phyloP scores from a whole-genome alignment of 2,888 invertebrate species.

The Eumacrocentrus americanus region DNA sequence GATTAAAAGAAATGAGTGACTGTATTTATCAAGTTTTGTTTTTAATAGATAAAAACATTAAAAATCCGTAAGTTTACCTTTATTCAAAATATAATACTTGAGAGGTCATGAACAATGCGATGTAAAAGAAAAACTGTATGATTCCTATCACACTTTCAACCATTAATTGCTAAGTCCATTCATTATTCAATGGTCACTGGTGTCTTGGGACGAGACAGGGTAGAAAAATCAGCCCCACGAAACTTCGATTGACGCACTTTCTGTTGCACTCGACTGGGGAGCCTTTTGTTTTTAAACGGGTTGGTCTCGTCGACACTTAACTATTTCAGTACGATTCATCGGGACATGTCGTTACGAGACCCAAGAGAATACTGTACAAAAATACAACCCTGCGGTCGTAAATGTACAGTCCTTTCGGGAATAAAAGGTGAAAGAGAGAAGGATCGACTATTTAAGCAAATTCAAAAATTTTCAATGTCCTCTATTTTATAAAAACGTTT shows the following conservation, averaged over 20 bases:
- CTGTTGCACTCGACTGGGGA: background rate
- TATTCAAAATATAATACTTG: no score
- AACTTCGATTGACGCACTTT: background rate
- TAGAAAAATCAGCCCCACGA: background rate
- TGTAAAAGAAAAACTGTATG: no score
- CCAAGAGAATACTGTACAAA: conserved; percentile 40
- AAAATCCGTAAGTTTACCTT: no score
- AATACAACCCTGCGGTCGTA: conserved; percentile 24
- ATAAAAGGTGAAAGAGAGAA: background rate
- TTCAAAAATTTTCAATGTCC: no score
- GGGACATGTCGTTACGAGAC: conserved; percentile 43
- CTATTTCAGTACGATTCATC: conserved; percentile 42
- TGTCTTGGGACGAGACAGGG: background rate
- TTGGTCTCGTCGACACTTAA: conserved; percentile 31
- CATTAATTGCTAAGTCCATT: background rate
- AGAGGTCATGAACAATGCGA: no score
- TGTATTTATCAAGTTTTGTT: no score
- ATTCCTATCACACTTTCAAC: no score
- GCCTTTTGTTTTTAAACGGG: conserved; percentile 21
- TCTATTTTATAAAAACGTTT: no score
- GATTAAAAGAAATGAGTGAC: conserved; percentile 5
- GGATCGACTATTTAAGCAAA: background rate
- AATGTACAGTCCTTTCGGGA: conserved; percentile 30
- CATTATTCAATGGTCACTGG: background rate
- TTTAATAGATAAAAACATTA: no score